Evolutionary conservation across 2,888 invertebrate species (phyloP).

Genomic region (Lasioglossum vierecki): DNA sequence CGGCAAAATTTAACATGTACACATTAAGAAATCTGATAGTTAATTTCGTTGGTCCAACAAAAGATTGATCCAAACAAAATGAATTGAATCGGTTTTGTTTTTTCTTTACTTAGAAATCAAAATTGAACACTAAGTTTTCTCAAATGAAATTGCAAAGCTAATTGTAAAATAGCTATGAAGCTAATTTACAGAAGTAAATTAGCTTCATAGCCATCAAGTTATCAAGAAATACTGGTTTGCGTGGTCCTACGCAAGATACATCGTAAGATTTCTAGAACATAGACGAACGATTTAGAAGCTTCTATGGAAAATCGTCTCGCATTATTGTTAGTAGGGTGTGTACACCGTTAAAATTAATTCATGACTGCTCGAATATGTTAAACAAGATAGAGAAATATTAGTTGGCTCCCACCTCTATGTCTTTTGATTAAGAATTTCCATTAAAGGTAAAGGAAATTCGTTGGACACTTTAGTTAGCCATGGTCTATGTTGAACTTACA

Average conservation of each 20-base stretch:
- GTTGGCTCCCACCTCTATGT: slow-evolving; percentile 59
- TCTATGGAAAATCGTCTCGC: slow-evolving; percentile 14
- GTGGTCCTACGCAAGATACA: neutral
- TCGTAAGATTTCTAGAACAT: slow-evolving; percentile 51
- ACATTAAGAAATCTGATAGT: slow-evolving; percentile 9
- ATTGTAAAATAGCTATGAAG: neutral
- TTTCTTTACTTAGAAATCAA: slow-evolving; percentile 1
- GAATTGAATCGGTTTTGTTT: neutral
- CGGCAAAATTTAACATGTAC: neutral
- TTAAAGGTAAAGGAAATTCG: slow-evolving; percentile 30
- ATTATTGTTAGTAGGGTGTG: slow-evolving; percentile 31
- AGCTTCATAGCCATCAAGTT: too few relatives aligned
- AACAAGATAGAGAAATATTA: slow-evolving; percentile 48
- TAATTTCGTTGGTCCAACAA: neutral
- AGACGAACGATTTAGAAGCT: slow-evolving; percentile 38
- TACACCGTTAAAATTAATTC: slow-evolving; percentile 4
- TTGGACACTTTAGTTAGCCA: slow-evolving; percentile 50
- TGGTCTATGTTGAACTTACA: slow-evolving; percentile 78
- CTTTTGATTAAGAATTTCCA: slow-evolving; percentile 52
- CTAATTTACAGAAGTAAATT: too few relatives aligned
- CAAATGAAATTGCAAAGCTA: neutral
- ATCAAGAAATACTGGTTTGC: neutral
- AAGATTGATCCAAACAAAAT: neutral
- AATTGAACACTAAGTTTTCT: slow-evolving; percentile 22
- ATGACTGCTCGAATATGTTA: slow-evolving; percentile 14